These are phyloP conservation scores for Chrysolina americana DNA, from an alignment of 2,888 invertebrate species.

Conservation along the genomic window DNA sequence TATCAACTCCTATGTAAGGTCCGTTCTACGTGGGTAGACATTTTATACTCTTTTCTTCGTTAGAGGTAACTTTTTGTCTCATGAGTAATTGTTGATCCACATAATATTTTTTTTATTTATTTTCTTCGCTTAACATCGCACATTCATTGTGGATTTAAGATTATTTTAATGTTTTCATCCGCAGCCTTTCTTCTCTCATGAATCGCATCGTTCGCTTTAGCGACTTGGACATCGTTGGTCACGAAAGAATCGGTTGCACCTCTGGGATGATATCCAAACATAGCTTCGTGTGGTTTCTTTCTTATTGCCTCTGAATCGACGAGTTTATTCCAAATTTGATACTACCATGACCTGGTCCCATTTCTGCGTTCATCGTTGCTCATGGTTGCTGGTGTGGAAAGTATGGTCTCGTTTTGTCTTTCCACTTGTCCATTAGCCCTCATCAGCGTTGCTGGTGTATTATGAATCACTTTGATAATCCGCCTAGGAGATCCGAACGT, in stretches of 20 bases:
- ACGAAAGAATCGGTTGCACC: too few species aligned
- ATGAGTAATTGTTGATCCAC: constrained; percentile 5
- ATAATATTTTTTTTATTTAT: constrained; percentile 49
- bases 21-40: not conserved
- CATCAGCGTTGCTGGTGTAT: constrained; percentile 46
- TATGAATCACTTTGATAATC: constrained; percentile 47
- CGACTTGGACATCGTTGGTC: too few species aligned
- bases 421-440: constrained; percentile 58
- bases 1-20: constrained; percentile 23
- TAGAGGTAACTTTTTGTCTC: not conserved
- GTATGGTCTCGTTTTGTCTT: not conserved
- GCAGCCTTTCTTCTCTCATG: constrained; percentile 2
- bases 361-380: constrained; percentile 51
- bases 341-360: constrained; percentile 56
- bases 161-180: not conserved
- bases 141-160: constrained; percentile 13
- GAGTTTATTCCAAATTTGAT: too few species aligned
- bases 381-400: constrained; percentile 48
- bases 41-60: constrained; percentile 8
- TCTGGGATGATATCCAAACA: too few species aligned
- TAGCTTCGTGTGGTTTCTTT: constrained; percentile 43
- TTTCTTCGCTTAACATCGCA: constrained; percentile 24
- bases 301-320: constrained; percentile 30
- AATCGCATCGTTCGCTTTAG: not conserved
- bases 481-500: constrained; percentile 36